Evolutionary conservation across 2,113 vertebrate genomes (phyloP), one percentile per base, ranked within the genome.

Genomic region (Zootoca vivipara): DNA sequence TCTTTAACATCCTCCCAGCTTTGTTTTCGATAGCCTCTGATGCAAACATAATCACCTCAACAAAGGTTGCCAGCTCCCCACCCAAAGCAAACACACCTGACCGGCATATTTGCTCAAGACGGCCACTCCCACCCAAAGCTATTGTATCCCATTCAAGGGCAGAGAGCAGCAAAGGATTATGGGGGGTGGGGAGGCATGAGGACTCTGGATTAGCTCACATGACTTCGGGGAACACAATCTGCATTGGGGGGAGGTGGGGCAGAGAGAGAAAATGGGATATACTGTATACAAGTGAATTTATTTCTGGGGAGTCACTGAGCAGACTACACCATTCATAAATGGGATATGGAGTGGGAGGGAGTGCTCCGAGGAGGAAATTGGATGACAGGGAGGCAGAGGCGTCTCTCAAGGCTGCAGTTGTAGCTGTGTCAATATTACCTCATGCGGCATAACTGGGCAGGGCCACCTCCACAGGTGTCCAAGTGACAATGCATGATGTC

Each of bases 51-150:
- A 69, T 64, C 40, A 33, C 42, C 40, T 83, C 80, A 46, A 16
- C 73, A 83, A 77, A 69, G 22, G n/a, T 26, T 18, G 15, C 18
- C 52, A 15, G 62, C n/a, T 56, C 74, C 81, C 87, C 81, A 78
- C 87, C 87, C 81, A 83, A 70, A 83, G 62, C 73, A 88, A 88
- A 88, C 73, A 88, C 62, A 16, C 38, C n/a, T 42, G 12, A 12
- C 58, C 84, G 6, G 70, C 24, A 2, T 78, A 38, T 83, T 83
- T 56, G 67, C 73, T 83, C 40, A 88, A 83, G 82, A 56, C 15
- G 4, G 81, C 58, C 87, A 83, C 81, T 83, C 73, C 72, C 74
- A 52, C 10, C 15, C 24, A 33, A 38, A 69, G 20, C 81, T n/a
- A 69, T 56, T 83, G 81, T 83, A 62, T 38, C 87, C 40, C 64